phyloP scores from a whole-genome alignment of 2,888 invertebrate species.

The Chymomyza procnemis region DNA sequence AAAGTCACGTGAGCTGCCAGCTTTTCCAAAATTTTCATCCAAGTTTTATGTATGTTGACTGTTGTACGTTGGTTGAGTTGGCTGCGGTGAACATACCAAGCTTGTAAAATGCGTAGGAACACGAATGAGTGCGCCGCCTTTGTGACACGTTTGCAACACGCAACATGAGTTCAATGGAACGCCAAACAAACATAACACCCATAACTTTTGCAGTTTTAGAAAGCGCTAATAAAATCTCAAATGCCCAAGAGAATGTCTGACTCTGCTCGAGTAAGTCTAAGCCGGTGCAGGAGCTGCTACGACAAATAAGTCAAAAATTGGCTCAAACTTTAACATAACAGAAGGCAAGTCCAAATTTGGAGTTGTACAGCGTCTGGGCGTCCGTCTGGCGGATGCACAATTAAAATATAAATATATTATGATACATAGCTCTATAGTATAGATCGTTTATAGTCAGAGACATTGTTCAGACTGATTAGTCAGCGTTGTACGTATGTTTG shows the following conservation, averaged over 20 bases:
- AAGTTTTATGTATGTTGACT: background rate
- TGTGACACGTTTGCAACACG: background rate
- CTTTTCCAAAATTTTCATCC: background rate
- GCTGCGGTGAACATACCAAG: conserved; percentile 11
- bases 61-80: conserved; percentile 13
- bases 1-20: too few species aligned
- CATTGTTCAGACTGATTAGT: conserved; percentile 46
- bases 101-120: conserved; percentile 52
- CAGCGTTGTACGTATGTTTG: conserved; percentile 33
- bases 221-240: conserved; percentile 41
- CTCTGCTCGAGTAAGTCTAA: background rate
- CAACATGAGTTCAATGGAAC: background rate
- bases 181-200: background rate
- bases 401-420: conserved; percentile 33
- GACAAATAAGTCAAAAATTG: conserved; percentile 22
- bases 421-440: conserved; percentile 6
- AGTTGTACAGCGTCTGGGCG: conserved; percentile 12
- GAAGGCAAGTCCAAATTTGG: conserved; percentile 56
- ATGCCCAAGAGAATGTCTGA: conserved; percentile 10
- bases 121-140: conserved; percentile 12
- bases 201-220: conserved; percentile 46
- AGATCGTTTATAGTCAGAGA: conserved; percentile 3
- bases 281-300: conserved; percentile 9
- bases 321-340: conserved; percentile 4
- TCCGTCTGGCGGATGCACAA: conserved; percentile 58